These are phyloP conservation scores for Epirrhoe tristata DNA, from an alignment of 2,888 invertebrate genomes.

Conservation along the genomic window DNA sequence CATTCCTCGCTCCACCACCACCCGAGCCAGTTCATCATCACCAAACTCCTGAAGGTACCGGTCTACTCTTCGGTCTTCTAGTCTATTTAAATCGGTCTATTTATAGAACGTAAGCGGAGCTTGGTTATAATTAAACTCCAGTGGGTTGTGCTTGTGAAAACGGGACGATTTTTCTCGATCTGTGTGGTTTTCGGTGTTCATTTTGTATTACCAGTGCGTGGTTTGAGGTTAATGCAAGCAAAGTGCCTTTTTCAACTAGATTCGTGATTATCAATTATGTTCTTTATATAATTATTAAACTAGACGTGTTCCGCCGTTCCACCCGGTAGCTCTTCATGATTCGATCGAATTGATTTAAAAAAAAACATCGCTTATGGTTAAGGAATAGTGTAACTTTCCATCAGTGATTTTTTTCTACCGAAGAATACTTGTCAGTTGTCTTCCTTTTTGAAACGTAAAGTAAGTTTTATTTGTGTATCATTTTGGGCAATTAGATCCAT, in stretches of 20 bases:
- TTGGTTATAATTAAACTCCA: constrained; percentile 27
- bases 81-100: constrained; percentile 25
- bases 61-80: constrained; percentile 5
- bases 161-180: constrained; percentile 1
- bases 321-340: background rate
- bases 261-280: background rate
- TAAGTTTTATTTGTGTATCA: too few relatives aligned
- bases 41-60: constrained; percentile 24
- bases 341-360: background rate
- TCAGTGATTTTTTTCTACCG: too few relatives aligned
- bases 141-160: constrained; percentile 20
- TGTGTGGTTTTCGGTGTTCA: background rate
- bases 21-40: constrained; percentile 32
- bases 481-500: too few relatives aligned
- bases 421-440: too few relatives aligned
- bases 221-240: background rate
- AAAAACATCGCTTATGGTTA: background rate
- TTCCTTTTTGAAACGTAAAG: too few relatives aligned
- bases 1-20: constrained; percentile 45
- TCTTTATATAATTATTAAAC: background rate
- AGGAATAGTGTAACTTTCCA: background rate
- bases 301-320: background rate
- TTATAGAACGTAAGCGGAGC: constrained; percentile 30
- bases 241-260: background rate
- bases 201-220: background rate